phyloP scores from a whole-genome alignment of 1,140 invertebrate species.

The Cydia splendana region DNA sequence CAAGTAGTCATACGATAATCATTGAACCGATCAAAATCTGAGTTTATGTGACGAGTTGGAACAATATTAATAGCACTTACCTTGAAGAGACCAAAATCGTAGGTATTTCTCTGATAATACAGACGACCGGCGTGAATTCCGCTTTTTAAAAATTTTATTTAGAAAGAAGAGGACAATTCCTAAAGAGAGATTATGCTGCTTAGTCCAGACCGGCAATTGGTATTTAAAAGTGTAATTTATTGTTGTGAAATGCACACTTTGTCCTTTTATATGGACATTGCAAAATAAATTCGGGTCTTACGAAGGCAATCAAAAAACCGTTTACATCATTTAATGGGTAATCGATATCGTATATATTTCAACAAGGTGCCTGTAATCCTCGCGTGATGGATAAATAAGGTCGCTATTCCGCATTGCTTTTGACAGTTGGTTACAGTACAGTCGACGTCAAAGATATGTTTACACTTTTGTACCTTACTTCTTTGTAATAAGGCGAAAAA shows the following conservation, averaged over 20 bases:
- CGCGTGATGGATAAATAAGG: background rate
- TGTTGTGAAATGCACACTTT: background rate
- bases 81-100: too few species aligned
- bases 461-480: too few species aligned
- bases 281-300: background rate
- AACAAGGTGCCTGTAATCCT: background rate
- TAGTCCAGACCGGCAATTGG: background rate
- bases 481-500: too few species aligned
- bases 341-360: slow-evolving; percentile 4
- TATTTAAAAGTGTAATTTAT: background rate
- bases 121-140: too few species aligned
- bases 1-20: too few species aligned
- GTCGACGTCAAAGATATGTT: too few species aligned
- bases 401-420: background rate
- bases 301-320: slow-evolving; percentile 6
- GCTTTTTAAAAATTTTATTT: too few species aligned
- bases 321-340: slow-evolving; percentile 11
- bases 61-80: too few species aligned
- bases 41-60: too few species aligned
- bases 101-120: too few species aligned
- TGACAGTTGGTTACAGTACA: background rate
- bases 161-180: too few species aligned
- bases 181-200: background rate
- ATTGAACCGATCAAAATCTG: too few species aligned
- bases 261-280: background rate